phyloP scores from a whole-genome alignment of 2,797 vertebrate genomes.

The Carduelis carduelis region DNA sequence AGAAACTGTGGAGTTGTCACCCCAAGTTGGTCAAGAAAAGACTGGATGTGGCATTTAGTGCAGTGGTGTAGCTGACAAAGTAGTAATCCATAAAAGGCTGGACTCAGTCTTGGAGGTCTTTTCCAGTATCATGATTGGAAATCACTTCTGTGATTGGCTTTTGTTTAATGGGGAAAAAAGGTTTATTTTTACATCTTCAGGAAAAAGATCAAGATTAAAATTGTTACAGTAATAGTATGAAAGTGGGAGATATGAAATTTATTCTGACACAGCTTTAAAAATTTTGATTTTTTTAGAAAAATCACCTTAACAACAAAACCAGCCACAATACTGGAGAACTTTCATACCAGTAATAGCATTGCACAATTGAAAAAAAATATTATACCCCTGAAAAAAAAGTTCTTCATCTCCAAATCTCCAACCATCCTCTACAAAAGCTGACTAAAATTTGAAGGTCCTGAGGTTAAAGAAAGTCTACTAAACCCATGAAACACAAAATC shows the following conservation, averaged over 20 bases:
- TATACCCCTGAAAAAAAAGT: not conserved
- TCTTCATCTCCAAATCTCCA: not conserved
- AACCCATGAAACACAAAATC: not conserved
- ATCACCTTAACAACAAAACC: not conserved
- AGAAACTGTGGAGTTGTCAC: not conserved
- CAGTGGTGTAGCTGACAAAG: not conserved
- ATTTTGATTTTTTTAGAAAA: not conserved
- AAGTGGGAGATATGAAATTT: not conserved
- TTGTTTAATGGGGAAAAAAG: not conserved
- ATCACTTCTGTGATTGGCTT: not conserved
- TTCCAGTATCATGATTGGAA: not conserved
- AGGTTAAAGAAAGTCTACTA: not conserved
- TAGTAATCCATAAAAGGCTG: fast-evolving
- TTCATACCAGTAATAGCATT: not conserved
- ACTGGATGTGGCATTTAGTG: not conserved
- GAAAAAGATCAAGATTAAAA: not conserved
- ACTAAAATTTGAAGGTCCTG: not conserved
- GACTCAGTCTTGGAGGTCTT: not conserved
- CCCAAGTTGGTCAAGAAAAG: not conserved
- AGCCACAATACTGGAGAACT: not conserved
- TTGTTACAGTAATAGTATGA: not conserved
- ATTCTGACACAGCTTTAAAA: not conserved
- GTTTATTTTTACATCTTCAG: not conserved
- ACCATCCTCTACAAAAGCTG: not conserved
- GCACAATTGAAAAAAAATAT: not conserved